Conservation (phyloP, 2,797 vertebrate species). For the Clarias fuscus region DNA sequence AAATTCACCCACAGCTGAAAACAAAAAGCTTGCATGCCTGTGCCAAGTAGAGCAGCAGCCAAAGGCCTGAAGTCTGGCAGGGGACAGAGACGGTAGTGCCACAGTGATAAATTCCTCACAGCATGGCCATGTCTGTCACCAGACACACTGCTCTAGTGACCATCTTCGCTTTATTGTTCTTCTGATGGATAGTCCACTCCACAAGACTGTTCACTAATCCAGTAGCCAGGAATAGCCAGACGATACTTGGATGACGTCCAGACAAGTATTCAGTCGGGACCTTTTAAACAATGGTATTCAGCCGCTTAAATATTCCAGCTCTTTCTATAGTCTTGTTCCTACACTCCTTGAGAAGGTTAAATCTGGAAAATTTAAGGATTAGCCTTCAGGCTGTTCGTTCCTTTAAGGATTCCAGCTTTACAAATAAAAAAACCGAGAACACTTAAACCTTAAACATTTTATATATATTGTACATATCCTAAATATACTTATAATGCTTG, state of each 20-base stretch:
- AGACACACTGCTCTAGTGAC: slow-evolving; percentile 55
- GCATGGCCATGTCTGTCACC: slow-evolving; percentile 57
- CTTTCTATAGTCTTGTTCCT: not conserved
- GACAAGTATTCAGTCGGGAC: not conserved
- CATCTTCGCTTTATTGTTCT: slow-evolving; percentile 51
- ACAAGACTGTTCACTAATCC: not conserved
- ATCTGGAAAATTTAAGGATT: not conserved
- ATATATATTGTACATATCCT: no score
- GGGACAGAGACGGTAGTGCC: slow-evolving; percentile 49
- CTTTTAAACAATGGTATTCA: not conserved
- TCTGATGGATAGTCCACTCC: slow-evolving; percentile 17
- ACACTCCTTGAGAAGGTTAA: not conserved
- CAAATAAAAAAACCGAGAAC: not conserved
- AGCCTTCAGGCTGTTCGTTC: no score
- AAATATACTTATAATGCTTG: not conserved
- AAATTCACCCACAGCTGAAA: slow-evolving; percentile 48
- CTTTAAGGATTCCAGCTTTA: not conserved
- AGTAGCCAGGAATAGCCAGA: not conserved
- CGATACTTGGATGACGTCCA: not conserved
- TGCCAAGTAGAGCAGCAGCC: slow-evolving; percentile 62
- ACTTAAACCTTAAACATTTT: not conserved
- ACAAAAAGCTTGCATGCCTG: slow-evolving; percentile 47
- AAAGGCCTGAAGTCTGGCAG: slow-evolving; percentile 58
- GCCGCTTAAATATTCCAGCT: not conserved
- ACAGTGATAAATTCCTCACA: slow-evolving; percentile 61